These are phyloP conservation scores for Sprattus sprattus DNA, from an alignment of 2,113 vertebrate species.

Conservation along the genomic window DNA sequence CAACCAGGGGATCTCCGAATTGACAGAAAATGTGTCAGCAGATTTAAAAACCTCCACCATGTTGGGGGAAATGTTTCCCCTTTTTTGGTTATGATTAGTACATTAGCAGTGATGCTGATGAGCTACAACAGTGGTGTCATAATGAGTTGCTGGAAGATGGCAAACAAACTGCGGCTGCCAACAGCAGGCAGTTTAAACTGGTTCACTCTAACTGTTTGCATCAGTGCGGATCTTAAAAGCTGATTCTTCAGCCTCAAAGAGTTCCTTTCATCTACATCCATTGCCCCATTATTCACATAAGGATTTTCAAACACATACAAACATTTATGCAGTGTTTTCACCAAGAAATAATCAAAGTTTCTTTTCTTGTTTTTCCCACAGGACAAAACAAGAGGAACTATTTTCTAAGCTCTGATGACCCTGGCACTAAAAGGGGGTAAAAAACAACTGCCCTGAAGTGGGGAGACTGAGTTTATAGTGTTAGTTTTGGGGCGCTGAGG, in stretches of 20 bases:
- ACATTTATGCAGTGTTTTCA: constrained; percentile 3
- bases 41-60: constrained; percentile 35
- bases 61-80: constrained; percentile 38
- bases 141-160: constrained; percentile 39
- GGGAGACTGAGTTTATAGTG: not conserved
- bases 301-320: not conserved
- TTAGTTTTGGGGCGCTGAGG: not conserved
- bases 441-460: not conserved
- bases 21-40: not conserved
- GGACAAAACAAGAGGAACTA: not conserved
- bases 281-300: not conserved
- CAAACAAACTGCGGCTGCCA: constrained; percentile 35
- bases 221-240: not conserved
- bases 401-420: not conserved
- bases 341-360: not conserved
- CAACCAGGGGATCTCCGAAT: not conserved
- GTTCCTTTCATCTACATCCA: not conserved
- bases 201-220: constrained; percentile 33
- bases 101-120: constrained; percentile 53
- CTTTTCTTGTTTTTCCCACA: not conserved
- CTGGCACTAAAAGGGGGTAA: not conserved
- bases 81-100: constrained; percentile 55
- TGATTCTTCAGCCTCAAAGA: not conserved
- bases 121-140: constrained; percentile 46
- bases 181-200: constrained; percentile 40